Evolutionary conservation across 2,113 vertebrate species (phyloP), one percentile per base, ranked within the genome.

Genomic region (Psammodynastes pulverulentus): DNA sequence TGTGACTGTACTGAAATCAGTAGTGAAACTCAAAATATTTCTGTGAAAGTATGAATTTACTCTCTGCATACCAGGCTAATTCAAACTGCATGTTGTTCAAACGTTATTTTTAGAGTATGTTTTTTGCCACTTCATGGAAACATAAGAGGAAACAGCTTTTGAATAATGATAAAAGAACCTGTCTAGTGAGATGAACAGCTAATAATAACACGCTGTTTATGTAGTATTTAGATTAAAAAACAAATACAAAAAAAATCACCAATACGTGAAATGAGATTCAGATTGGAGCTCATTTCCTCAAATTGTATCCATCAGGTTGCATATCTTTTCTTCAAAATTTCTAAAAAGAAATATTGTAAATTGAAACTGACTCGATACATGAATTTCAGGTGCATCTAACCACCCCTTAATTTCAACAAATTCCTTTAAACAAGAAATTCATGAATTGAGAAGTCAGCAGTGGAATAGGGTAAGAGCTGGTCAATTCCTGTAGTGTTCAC

Each of bases 51-150:
- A 86, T 89, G 89, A 49, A 86, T 89, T 86, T 92, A 48, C 21
- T 51, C 52, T 89, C 45, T 51, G n/a, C 95, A 95, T 96, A 95
- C 90, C 90, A 94, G 96, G 95, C 94, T 96, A 95, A 96, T 95
- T 96, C 95, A 96, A 95, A 95, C 85, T 95, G 95, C 96, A 97
- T 95, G 95, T 89, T 88, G 92, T 26, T 95, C 79, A 95, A 94
- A 94, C 91, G 79, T 86, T 93, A 93, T 46, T 95, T 96, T 95
- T 90, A 95, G 87, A 91, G 43, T 94, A 95, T 95, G 93, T 54
- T 89, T 93, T 95, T 95, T 94, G 84, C 94, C 94, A 72, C 19
- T 53, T 94, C 86, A 93, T 92, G 45, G 90, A 96, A 94, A 94
- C 34, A 19, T 89, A 91, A 93, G 46, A 94, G 67, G 85, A 95